These are phyloP conservation scores for Steinernema feltiae DNA, from an alignment of 1,140 invertebrate species.

Conservation along the genomic window DNA sequence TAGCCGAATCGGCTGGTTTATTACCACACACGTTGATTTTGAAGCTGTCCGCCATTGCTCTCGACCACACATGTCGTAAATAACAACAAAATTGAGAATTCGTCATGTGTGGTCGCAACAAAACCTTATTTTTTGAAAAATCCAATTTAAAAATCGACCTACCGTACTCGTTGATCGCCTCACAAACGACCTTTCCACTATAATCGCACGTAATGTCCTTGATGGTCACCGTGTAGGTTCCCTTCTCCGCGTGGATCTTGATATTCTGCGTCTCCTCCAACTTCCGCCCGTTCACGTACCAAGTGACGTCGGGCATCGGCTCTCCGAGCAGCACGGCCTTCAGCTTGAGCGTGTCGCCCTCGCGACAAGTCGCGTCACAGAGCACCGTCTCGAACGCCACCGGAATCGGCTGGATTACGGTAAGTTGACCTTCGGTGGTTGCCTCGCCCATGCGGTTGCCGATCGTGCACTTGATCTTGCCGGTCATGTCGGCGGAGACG, in stretches of 20 bases:
- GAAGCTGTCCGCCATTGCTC: too few species aligned
- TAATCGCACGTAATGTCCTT: constrained; percentile 70
- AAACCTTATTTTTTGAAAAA: too few species aligned
- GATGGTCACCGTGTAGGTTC: constrained; percentile 73
- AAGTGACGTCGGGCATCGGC: constrained; percentile 45
- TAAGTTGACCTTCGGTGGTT: constrained; percentile 77
- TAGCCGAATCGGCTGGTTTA: too few species aligned
- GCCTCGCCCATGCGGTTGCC: constrained; percentile 81
- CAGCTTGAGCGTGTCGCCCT: constrained; percentile 56
- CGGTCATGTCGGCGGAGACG: constrained; percentile 79
- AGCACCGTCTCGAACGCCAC: constrained; percentile 54
- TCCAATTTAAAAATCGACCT: too few species aligned
- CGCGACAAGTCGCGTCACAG: constrained; percentile 56
- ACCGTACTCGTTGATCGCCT: constrained; percentile 73
- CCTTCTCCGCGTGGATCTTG: constrained; percentile 58
- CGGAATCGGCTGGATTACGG: constrained; percentile 63
- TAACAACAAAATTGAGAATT: too few species aligned
- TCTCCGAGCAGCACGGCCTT: constrained; percentile 56
- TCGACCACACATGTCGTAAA: too few species aligned
- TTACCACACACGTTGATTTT: too few species aligned
- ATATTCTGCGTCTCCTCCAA: constrained; percentile 55
- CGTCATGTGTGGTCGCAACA: too few species aligned
- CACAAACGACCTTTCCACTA: constrained; percentile 68
- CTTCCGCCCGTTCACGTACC: constrained; percentile 57
- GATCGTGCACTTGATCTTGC: constrained; percentile 81